Evolutionary conservation across 2,888 invertebrate genomes (phyloP), one percentile per base, ranked within the genome.

Genomic region (Lepeophtheirus nordmannii): DNA sequence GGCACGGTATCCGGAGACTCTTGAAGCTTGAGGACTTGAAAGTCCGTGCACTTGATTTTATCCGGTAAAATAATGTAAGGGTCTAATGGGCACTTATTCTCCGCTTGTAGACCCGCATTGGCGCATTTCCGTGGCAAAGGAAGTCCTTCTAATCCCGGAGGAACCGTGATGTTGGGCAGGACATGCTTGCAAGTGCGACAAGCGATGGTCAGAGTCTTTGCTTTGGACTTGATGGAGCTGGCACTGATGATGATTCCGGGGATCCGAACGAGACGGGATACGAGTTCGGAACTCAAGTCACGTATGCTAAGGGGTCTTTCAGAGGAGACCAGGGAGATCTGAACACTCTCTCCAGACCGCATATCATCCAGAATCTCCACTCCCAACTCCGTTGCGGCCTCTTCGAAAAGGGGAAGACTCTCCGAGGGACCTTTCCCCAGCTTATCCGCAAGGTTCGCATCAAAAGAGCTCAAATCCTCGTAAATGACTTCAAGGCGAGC

Each of bases 11-110:
- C 97, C 0, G 94, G 93, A 22, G 90, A 78, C 77, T 98, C 98
- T 81, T 98, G 97, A 12, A 97, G 77, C 76, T 96, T 99, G n/a
- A 98, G 76, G 0, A 89, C 85, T 83, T 99, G 98, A 74, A 91
- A 99, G 78, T 99, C 97, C 30, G 97, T 89, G 76, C 97, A 98
- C 71, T 84, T 82, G 76, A 97, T 97, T 77, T 93, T 94, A 75
- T 98, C 97, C 17, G 97, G 96, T 76, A 97, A 85, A 69, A 99
- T 94, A 75, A 92, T 94, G 76, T 89, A 99, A 1, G 98, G 98
- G 78, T 99, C 98, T 67, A 96, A 75, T 0, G 97, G 96, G 73
- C 98, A 98, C 72, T 89, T 89, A 0, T 89, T 87, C 65, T 87
- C 80, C 37, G 93, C 93, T 68, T 89, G 86, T 80, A 92, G 91